These are phyloP conservation scores for Rhizomys pruinosus DNA, from an alignment of 2,113 vertebrate species.

Conservation along the genomic window DNA sequence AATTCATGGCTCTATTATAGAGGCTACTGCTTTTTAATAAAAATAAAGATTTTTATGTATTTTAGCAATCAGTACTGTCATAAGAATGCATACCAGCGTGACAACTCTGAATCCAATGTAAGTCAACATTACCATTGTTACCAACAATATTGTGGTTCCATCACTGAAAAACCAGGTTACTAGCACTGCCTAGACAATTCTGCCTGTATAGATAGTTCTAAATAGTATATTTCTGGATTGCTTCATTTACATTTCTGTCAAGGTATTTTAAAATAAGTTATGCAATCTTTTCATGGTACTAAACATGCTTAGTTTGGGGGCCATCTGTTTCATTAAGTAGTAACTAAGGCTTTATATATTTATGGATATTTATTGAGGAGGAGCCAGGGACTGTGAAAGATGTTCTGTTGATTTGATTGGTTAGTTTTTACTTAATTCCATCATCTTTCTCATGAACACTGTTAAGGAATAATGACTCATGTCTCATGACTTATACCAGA, in stretches of 20 bases:
- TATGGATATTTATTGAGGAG: slow-evolving; percentile 2
- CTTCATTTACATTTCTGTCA: neutral
- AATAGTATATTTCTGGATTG: slow-evolving; percentile 12
- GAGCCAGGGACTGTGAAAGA: neutral
- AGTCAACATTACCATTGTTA: neutral
- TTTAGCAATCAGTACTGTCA: neutral
- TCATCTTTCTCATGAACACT: neutral
- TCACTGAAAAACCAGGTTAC: neutral
- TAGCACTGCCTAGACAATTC: neutral
- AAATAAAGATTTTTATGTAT: neutral
- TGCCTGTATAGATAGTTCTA: neutral
- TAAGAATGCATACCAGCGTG: neutral
- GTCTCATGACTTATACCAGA: neutral
- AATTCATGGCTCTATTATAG: slow-evolving; percentile 12
- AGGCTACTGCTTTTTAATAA: neutral
- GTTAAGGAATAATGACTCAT: slow-evolving; percentile 1
- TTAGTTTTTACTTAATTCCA: slow-evolving; percentile 8
- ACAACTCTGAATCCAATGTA: neutral
- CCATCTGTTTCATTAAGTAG: neutral
- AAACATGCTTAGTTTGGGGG: neutral
- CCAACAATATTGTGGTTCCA: neutral
- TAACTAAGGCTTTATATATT: neutral
- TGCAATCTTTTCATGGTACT: neutral
- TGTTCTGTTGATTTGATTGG: neutral
- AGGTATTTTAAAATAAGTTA: neutral